These are phyloP conservation scores for Adelognathus sp. DNA, from an alignment of 2,888 invertebrate genomes.

Conservation along the genomic window DNA sequence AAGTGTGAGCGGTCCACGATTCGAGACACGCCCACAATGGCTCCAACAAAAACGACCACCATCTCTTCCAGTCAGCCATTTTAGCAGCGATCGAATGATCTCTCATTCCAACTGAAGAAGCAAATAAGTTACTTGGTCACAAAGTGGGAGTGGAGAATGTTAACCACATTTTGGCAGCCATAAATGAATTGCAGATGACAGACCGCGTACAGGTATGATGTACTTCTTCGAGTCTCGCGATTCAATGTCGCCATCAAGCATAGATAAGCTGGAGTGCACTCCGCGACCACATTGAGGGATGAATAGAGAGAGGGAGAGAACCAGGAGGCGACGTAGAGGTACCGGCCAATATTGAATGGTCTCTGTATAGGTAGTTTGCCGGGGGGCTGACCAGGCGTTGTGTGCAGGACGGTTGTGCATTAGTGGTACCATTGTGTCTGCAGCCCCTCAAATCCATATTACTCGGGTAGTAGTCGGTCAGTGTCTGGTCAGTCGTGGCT, in stretches of 20 bases:
- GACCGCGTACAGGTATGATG: background rate
- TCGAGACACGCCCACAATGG: background rate
- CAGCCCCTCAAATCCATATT: slow-evolving; percentile 78
- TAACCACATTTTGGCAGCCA: background rate
- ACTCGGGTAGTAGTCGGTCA: slow-evolving; percentile 78
- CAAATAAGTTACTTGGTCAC: background rate
- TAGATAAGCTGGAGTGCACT: slow-evolving; percentile 72
- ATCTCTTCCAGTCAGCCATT: background rate
- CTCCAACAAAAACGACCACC: background rate
- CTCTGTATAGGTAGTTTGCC: slow-evolving; percentile 76
- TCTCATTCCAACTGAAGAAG: background rate
- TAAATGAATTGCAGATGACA: background rate
- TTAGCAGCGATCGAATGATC: background rate
- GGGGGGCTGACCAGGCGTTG: slow-evolving; percentile 63
- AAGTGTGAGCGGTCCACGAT: background rate
- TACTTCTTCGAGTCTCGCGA: slow-evolving; percentile 28
- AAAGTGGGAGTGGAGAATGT: background rate
- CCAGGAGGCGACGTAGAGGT: slow-evolving; percentile 51
- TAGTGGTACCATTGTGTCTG: slow-evolving; percentile 79
- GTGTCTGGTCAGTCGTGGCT: slow-evolving; percentile 65
- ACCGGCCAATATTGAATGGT: slow-evolving; percentile 78
- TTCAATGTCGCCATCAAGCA: slow-evolving; percentile 70
- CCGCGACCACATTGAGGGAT: background rate
- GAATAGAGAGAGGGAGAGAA: background rate
- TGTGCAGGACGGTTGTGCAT: slow-evolving; percentile 76